Conservation (phyloP, 2,113 vertebrate species). For the Cranoglanis bouderius region DNA sequence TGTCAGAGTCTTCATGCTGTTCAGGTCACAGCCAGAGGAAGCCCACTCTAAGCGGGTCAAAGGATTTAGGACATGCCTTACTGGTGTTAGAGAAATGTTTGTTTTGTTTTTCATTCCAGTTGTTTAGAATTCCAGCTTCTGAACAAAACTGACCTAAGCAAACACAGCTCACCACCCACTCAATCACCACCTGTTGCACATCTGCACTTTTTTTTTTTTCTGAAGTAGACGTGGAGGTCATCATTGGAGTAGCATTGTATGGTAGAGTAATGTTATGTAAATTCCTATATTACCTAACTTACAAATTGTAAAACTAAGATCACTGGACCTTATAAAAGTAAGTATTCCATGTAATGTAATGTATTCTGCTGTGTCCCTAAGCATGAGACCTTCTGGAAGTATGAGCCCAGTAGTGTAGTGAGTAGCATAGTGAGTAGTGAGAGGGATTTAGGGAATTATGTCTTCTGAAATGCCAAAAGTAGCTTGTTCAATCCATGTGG, state of each 20-base stretch:
- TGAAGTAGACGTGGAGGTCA: constrained; percentile 8
- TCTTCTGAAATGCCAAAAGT: constrained; percentile 53
- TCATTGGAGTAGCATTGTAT: neutral
- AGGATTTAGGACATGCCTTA: constrained; percentile 39
- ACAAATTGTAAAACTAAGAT: constrained; percentile 13
- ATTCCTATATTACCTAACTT: neutral
- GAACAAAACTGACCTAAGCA: constrained; percentile 49
- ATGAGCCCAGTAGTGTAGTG: no score
- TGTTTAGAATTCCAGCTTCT: constrained; percentile 61
- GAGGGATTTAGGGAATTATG: constrained; percentile 51
- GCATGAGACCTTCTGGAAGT: neutral
- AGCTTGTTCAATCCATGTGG: constrained; percentile 66
- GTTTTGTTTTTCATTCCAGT: constrained; percentile 45
- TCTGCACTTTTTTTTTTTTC: constrained; percentile 43
- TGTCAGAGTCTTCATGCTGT: neutral
- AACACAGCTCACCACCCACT: constrained; percentile 42
- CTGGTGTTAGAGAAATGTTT: constrained; percentile 33
- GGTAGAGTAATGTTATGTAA: constrained; percentile 2
- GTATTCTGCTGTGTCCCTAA: neutral
- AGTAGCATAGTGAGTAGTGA: neutral
- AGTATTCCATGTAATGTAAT: neutral
- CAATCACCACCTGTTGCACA: constrained; percentile 61
- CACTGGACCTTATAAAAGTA: neutral
- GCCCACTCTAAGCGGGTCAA: constrained; percentile 35
- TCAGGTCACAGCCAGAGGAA: constrained; percentile 43